Base-by-base conservation (phyloP, 2,888 invertebrate species). In the Lithodes maja region DNA sequence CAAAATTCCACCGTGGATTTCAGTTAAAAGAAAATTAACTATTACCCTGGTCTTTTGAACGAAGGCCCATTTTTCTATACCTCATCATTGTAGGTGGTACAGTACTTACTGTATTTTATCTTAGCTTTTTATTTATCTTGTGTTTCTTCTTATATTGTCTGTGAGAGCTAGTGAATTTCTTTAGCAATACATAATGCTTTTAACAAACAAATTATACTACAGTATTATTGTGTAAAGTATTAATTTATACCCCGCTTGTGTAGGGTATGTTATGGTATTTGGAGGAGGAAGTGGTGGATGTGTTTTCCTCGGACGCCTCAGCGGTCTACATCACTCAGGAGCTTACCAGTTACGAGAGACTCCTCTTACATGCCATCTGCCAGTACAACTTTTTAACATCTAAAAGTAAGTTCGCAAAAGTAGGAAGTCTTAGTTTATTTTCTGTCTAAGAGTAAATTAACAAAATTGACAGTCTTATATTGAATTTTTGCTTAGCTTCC, bases 351-450 rank as follows among this genome's bases (percentile, higher is more conserved):
- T 86, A 78, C 78, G 85, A 89, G 85, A 61, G 89, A n/a, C 89
- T 89, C 12, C 55, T 89, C 49, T 17, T 89, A 1, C 89, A 89
- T 79, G 89, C 85, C 49, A 61, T 86, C 55, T 89, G 89, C 78
- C 85, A 83, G 85, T 89, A 89, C 78, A 86, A 89, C 55, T 52
- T 85, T 49, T 53, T 89, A 54, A 68, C n/a, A 12, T 89, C 89
- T 50, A 85, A 89, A 86, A 89, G 89, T 89, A 85, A 83, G 88
- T 89, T 33, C 33, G 33, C 33, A 33, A 33, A 33, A 33, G 33
- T 33, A 33, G 33, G 33, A 33, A 33, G 33, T 33, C 33, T 33
- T 33, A 33, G 33, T 33, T 33, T 33, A 33, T 33, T 33, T 33
- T 33, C 33, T 33, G 33, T 33, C 33, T 33, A 33, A 33, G 33